Evolutionary conservation across 2,113 vertebrate genomes (phyloP).

Genomic region (Misgurnus mizolepis): DNA sequence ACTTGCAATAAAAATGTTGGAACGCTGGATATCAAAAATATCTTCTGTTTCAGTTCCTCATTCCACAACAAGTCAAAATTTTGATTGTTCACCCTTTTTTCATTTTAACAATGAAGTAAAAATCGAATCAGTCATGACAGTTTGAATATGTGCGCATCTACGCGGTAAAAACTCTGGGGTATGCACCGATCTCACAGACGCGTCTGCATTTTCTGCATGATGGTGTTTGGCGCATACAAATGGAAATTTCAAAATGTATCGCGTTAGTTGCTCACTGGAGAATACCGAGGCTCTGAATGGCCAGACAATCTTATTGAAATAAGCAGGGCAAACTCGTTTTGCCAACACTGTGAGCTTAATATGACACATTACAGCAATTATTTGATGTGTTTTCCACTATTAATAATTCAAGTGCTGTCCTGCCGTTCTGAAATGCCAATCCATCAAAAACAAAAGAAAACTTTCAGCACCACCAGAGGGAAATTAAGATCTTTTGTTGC

Average conservation of each 20-base stretch:
- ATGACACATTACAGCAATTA: conserved; percentile 60
- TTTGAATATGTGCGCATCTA: neutral
- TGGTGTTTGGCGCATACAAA: neutral
- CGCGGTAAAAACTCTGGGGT: neutral
- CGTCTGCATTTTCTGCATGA: conserved; percentile 24
- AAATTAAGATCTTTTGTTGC: conserved; percentile 38
- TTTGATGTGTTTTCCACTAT: conserved; percentile 56
- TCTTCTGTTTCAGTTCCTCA: conserved; percentile 6
- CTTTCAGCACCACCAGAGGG: conserved; percentile 41
- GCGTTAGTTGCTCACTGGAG: conserved; percentile 23
- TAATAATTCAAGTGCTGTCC: conserved; percentile 61
- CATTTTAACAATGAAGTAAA: conserved; percentile 5
- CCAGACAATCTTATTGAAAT: conserved; percentile 40
- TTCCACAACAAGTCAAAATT: neutral
- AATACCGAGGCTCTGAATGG: conserved; percentile 26
- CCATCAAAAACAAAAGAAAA: conserved; percentile 57
- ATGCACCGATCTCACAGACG: neutral
- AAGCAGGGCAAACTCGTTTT: conserved; percentile 44
- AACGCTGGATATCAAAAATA: neutral
- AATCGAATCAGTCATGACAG: conserved; percentile 7
- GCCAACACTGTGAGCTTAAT: conserved; percentile 51
- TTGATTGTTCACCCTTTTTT: neutral
- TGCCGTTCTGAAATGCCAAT: conserved; percentile 53
- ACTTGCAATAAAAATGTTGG: neutral
- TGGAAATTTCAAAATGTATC: conserved; percentile 26